Conservation (phyloP, 2,888 invertebrate genomes). For the Drosophila acutilabella region DNA sequence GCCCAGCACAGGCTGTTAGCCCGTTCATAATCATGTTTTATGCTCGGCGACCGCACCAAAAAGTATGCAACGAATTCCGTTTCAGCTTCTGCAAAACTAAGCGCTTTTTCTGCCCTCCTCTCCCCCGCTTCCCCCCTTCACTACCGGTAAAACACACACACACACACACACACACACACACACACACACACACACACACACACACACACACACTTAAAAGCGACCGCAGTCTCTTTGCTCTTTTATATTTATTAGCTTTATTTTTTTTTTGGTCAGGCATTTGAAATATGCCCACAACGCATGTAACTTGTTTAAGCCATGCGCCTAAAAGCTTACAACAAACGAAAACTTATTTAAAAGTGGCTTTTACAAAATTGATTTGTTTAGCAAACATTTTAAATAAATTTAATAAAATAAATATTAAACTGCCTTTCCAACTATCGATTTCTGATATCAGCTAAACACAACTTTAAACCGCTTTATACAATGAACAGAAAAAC, state of each 20-base stretch:
- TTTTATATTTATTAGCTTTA: conserved; percentile 51
- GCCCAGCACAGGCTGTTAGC: neutral
- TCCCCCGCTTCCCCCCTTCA: no score
- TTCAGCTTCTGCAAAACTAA: conserved; percentile 25
- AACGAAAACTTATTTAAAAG: neutral
- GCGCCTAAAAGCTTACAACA: conserved; percentile 36
- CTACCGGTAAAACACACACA: conserved; percentile 12
- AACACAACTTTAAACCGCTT: no score
- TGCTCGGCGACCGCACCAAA: conserved; percentile 45
- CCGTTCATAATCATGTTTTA: conserved; percentile 66
- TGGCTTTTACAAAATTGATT: no score
- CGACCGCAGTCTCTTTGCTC: conserved; percentile 26
- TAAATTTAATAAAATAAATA: no score
- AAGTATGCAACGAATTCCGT: conserved; percentile 44
- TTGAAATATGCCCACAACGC: conserved; percentile 45
- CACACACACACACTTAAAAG: conserved; percentile 25
- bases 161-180: conserved; percentile 24
- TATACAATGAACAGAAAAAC: neutral
- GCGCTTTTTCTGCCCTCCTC: neutral
- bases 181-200: conserved; percentile 6
- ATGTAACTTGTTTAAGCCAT: conserved; percentile 45
- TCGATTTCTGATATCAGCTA: neutral
- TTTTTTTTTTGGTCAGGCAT: conserved; percentile 33
- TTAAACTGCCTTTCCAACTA: neutral
- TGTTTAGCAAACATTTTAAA: no score